Conservation (phyloP, 2,113 vertebrate genomes). For the Cephalopholis sonnerati region DNA sequence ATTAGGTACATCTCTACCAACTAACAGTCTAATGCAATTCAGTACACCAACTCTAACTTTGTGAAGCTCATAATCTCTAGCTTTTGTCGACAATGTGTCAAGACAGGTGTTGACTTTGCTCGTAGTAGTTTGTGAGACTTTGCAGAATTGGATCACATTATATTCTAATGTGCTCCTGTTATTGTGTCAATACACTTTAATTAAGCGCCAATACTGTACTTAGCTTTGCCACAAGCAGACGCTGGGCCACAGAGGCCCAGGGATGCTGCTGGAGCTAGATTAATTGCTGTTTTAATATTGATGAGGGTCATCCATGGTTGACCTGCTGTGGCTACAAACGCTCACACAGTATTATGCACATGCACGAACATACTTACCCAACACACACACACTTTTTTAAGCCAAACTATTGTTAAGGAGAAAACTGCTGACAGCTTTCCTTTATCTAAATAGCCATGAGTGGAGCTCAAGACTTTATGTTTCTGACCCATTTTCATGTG, state of each 20-base stretch:
- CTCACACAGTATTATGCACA: neutral
- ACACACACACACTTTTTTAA: neutral
- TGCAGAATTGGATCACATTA: slow-evolving; percentile 5
- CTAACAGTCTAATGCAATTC: neutral
- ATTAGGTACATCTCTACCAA: neutral
- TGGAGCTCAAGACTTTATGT: slow-evolving; percentile 23
- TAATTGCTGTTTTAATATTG: slow-evolving; percentile 82
- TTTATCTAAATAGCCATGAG: slow-evolving; percentile 3
- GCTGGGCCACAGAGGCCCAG: slow-evolving; percentile 35
- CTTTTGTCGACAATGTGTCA: neutral
- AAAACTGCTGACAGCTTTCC: neutral
- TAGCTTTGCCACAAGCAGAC: slow-evolving; percentile 40
- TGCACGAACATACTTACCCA: neutral
- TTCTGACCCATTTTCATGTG: slow-evolving; percentile 66
- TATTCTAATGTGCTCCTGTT: slow-evolving; percentile 31
- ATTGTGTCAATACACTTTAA: slow-evolving; percentile 46
- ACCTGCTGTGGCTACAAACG: slow-evolving; percentile 54
- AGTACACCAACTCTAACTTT: neutral
- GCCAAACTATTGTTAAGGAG: slow-evolving; percentile 18
- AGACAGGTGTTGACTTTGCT: slow-evolving; percentile 7
- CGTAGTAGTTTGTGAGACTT: neutral
- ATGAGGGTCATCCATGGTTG: slow-evolving; percentile 71
- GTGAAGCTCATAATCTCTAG: neutral
- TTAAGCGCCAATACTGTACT: slow-evolving; percentile 46
- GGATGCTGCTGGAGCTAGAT: slow-evolving; percentile 54